Base-by-base conservation (phyloP, 2,113 vertebrate genomes). In the Ramphastos sulfuratus region DNA sequence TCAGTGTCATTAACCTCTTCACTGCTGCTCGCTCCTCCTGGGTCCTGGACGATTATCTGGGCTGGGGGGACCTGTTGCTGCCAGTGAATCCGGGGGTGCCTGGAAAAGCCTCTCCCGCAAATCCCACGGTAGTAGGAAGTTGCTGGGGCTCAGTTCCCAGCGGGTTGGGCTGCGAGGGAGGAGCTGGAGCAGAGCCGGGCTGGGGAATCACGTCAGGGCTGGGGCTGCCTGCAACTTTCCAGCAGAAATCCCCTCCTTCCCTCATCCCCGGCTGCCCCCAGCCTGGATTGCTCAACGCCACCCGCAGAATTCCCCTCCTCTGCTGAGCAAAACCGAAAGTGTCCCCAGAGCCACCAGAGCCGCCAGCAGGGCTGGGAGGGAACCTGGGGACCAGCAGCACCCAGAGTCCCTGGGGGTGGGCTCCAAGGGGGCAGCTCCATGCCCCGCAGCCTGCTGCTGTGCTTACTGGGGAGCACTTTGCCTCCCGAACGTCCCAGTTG, bases 201-300 rank as follows among this genome's bases (percentile, higher is more conserved):
- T 3, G 77, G 82, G 69, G 63, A 90, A 75, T 35, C 61, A 52
- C 16, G 10, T 56, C 88, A 23, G 69, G 12, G 10, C 65, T 48
- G 58, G 91, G 94, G 73, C 77, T 89, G 63, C 23, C 94, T 63
- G 81, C 89, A 87, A 96, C 74, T 98, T 98, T 83, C 97, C 97
- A 86, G 2, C 69, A 92, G 92, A 97, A 97, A 93, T 91, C 82
- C 95, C 97, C 97, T 73, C 66, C 73, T 59, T 35, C 55, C 82
- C 35, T 58, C 0, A 6, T 15, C 44, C 76, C 31, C 13, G 20
- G 31, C 61, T 7, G 11, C 10, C 50, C 54, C 65, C 2, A 4
- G 81, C 75, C n/a, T 35, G 54, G 25, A 67, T 82, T 61, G 82
- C 76, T 25, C 35, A 66, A 1, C 5, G 16, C 84, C 70, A 1